Base-by-base conservation (phyloP, 2,797 vertebrate genomes). In the Thunnus albacares region DNA sequence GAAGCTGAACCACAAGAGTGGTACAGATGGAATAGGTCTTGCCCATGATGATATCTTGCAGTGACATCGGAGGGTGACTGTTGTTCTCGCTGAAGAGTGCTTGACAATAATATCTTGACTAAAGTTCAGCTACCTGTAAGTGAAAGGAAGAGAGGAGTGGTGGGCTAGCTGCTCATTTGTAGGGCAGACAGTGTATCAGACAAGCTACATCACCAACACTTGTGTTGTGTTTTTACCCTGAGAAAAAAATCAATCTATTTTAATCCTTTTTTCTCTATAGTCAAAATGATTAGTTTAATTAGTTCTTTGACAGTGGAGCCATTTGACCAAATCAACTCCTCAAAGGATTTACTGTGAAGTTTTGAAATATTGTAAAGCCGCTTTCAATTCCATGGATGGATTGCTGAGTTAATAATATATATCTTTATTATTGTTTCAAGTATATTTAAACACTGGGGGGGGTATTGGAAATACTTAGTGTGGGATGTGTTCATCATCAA, bases 351-450 rank as follows among this genome's bases (percentile, higher is more conserved):
- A 69, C 43, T 79, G 18, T 30, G 20, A 66, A 65, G 24, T 67
- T 63, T 33, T 71, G 41, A 43, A 77, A 38, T 83, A 75, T 30
- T 76, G 22, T 74, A 73, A 51, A 77, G 75, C 77, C n/a, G 55
- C 64, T 66, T 76, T 72, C 22, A 80, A 73, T 77, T 77, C 3
- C 64, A 69, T 75, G 55, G 49, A 62, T 72, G 67, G 20, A 84
- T 84, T 64, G 64, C 56, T 59, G 35, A 24, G 24, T 75, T 68
- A 74, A 82, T 86, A 64, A 78, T 76, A 62, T 41, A 73, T 64
- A 57, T 55, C 20, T 58, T 73, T 65, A 61, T 80, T 66, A 77
- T 61, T 79, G 56, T 79, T 35, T 52, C 18, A 64, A 83, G 59
- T 61, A 53, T 67, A 72, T 72, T 77, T 71, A 8, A 84, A 62